phyloP scores from a whole-genome alignment of 2,888 invertebrate genomes.

The Ochropacha duplaris region DNA sequence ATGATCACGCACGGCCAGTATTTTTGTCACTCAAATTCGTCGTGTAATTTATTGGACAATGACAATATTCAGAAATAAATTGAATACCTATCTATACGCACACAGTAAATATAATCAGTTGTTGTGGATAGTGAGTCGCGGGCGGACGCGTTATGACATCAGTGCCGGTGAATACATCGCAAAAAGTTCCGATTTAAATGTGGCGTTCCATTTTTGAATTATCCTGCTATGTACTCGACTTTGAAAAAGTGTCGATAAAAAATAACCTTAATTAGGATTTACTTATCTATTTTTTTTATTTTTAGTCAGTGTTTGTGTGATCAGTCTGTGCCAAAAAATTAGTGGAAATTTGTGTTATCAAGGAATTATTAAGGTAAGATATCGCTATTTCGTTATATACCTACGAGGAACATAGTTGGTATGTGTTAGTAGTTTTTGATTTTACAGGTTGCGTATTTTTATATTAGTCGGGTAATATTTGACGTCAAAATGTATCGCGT shows the following conservation, averaged over 20 bases:
- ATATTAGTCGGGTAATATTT: no score
- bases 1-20: not conserved
- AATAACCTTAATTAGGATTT: not conserved
- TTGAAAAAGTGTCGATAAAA: not conserved
- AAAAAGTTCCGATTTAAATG: not conserved
- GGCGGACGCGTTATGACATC: not conserved
- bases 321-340: not conserved
- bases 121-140: not conserved
- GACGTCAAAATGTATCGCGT: no score
- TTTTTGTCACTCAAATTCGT: not conserved
- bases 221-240: not conserved
- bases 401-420: not conserved
- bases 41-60: not conserved
- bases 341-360: not conserved
- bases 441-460: no score
- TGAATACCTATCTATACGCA: not conserved
- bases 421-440: no score
- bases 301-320: not conserved
- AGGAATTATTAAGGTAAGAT: not conserved
- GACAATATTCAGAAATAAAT: not conserved
- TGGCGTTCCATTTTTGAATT: not conserved
- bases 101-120: not conserved
- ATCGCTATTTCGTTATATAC: not conserved
- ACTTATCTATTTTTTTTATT: not conserved
- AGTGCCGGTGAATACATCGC: not conserved